These are phyloP conservation scores for Anadara kagoshimensis DNA, from an alignment of 1,140 invertebrate species.

Conservation along the genomic window DNA sequence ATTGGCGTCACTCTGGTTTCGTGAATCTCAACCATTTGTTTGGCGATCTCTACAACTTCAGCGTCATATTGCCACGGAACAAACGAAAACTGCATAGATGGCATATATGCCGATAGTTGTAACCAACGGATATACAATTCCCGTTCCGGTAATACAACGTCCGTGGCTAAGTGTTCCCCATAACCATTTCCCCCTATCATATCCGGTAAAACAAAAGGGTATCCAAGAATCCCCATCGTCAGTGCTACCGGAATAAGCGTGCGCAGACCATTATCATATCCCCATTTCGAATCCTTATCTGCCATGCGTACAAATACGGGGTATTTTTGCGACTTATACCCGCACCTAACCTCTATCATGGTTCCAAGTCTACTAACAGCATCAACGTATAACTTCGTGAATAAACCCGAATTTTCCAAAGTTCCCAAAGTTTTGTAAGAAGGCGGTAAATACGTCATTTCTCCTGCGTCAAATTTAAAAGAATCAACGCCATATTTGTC, in stretches of 20 bases:
- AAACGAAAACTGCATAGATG: constrained; percentile 90
- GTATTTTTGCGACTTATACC: constrained; percentile 84
- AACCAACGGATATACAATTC: constrained; percentile 93
- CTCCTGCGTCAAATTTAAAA: constrained; percentile 94
- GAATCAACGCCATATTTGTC: constrained; percentile 76
- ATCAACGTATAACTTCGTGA: constrained; percentile 45
- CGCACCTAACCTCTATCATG: constrained; percentile 79
- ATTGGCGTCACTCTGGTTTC: constrained; percentile 63
- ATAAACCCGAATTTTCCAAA: constrained; percentile 42
- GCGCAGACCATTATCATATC: constrained; percentile 81
- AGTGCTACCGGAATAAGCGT: constrained; percentile 85
- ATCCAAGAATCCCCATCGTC: constrained; percentile 90
- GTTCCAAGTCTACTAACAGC: constrained; percentile 35
- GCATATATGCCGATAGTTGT: constrained; percentile 89
- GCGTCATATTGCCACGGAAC: constrained; percentile 90
- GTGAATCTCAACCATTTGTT: constrained; percentile 82
- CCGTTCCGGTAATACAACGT: constrained; percentile 75
- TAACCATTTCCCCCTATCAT: constrained; percentile 94
- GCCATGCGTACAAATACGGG: constrained; percentile 91
- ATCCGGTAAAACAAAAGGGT: constrained; percentile 89
- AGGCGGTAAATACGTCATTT: constrained; percentile 45
- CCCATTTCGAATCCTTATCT: constrained; percentile 89
- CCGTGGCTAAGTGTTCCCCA: constrained; percentile 41
- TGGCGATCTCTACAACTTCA: constrained; percentile 79
- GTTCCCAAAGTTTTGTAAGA: constrained; percentile 52